Conservation (phyloP, 2,113 vertebrate species). For the Amia ocellicauda region DNA sequence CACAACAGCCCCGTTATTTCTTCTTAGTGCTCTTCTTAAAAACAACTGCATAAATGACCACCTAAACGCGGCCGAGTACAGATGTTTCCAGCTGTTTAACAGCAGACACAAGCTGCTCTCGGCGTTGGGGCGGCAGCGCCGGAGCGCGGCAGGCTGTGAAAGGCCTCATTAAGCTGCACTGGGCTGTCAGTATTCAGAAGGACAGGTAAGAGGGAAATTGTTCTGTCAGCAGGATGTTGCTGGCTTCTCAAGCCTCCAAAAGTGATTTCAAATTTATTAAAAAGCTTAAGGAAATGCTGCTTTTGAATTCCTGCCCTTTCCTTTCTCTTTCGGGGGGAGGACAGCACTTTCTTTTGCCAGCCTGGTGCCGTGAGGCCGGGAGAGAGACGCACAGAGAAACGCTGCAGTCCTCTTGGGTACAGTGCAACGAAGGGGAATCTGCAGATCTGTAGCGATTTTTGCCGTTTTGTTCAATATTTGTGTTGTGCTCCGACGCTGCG, state of each 20-base stretch:
- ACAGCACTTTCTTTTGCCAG: neutral
- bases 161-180: conserved; percentile 32
- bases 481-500: too few species aligned
- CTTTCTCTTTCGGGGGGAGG: conserved; percentile 13
- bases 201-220: conserved; percentile 30
- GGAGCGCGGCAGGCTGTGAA: conserved; percentile 23
- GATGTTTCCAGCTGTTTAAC: conserved; percentile 37
- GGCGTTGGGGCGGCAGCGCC: neutral
- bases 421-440: too few species aligned
- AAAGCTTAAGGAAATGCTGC: conserved; percentile 4
- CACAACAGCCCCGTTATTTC: too few species aligned
- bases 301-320: neutral
- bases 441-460: too few species aligned
- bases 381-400: too few species aligned
- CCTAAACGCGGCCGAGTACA: conserved; percentile 8
- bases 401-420: too few species aligned
- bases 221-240: conserved; percentile 28
- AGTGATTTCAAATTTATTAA: conserved; percentile 27
- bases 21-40: neutral
- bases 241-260: neutral
- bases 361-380: neutral
- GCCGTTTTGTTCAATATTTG: too few species aligned
- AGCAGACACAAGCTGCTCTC: conserved; percentile 4
- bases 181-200: conserved; percentile 27
- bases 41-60: conserved; percentile 2